phyloP scores from a whole-genome alignment of 1,140 invertebrate species.

The Temnothorax nylanderi region DNA sequence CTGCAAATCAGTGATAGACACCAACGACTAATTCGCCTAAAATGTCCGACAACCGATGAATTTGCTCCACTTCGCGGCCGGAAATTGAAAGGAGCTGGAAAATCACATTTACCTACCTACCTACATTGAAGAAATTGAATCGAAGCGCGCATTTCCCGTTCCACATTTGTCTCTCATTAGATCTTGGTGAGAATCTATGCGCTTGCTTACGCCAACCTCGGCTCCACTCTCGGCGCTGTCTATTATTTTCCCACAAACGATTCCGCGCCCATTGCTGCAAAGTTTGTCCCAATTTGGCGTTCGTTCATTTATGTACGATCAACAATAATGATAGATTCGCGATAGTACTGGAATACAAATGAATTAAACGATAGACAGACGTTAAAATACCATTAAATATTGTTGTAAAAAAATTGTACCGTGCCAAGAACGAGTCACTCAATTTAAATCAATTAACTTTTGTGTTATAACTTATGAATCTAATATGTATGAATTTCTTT shows the following conservation, averaged over 20 bases:
- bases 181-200: constrained; percentile 44
- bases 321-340: constrained; percentile 13
- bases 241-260: constrained; percentile 31
- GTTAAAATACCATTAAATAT: constrained; percentile 33
- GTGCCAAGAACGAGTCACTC: background rate
- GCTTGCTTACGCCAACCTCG: background rate
- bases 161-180: constrained; percentile 49
- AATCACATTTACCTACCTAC: constrained; percentile 34
- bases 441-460: background rate
- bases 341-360: background rate
- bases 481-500: background rate
- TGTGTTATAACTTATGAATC: background rate
- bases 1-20: background rate
- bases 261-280: background rate
- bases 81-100: constrained; percentile 47
- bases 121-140: constrained; percentile 14
- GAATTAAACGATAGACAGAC: background rate
- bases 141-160: constrained; percentile 7
- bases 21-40: constrained; percentile 10
- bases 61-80: constrained; percentile 10
- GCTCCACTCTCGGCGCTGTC: background rate
- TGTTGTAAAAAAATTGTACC: background rate
- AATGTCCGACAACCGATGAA: constrained; percentile 27
- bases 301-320: constrained; percentile 4
- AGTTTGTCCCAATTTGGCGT: background rate